These are phyloP conservation scores for Agrotis clavis DNA, from an alignment of 2,888 invertebrate species.

Conservation along the genomic window DNA sequence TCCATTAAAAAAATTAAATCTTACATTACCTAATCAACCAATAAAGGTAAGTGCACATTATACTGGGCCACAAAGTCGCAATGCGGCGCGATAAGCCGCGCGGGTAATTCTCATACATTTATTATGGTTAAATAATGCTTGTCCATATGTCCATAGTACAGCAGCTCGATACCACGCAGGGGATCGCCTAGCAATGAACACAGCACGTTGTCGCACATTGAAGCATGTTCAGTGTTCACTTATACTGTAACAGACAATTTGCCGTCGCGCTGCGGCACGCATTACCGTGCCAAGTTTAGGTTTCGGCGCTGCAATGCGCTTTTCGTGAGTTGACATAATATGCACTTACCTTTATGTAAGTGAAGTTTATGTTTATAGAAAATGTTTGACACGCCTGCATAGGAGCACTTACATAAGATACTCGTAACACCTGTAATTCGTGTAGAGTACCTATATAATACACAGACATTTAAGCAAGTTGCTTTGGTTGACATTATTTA, in stretches of 20 bases:
- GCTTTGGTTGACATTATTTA: too few species aligned
- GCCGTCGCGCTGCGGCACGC: constrained; percentile 16
- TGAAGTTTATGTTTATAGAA: background rate
- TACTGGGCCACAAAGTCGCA: constrained; percentile 11
- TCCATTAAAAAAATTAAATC: background rate
- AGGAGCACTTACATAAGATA: background rate
- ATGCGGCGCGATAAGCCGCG: constrained; percentile 17
- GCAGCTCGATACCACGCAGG: constrained; percentile 30
- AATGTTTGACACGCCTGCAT: background rate
- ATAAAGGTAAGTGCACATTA: constrained; percentile 30
- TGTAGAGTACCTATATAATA: background rate
- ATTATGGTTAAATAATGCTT: background rate
- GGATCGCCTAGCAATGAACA: constrained; percentile 30
- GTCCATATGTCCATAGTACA: constrained; percentile 6
- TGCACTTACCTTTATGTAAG: constrained; percentile 35
- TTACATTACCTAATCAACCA: background rate
- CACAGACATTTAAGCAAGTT: too few species aligned
- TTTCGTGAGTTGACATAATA: constrained; percentile 27
- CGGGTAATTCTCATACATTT: constrained; percentile 20
- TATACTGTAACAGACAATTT: constrained; percentile 45
- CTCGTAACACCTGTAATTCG: too few species aligned
- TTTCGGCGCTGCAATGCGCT: constrained; percentile 52
- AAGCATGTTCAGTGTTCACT: constrained; percentile 42
- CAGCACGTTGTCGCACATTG: constrained; percentile 25
- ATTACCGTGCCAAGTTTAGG: constrained; percentile 49